A percentile compares a stretch with the other conserved stretches of the same genome.
Conservation (phyloP, 2,113 vertebrate species). For the Notiomystis cincta region DNA sequence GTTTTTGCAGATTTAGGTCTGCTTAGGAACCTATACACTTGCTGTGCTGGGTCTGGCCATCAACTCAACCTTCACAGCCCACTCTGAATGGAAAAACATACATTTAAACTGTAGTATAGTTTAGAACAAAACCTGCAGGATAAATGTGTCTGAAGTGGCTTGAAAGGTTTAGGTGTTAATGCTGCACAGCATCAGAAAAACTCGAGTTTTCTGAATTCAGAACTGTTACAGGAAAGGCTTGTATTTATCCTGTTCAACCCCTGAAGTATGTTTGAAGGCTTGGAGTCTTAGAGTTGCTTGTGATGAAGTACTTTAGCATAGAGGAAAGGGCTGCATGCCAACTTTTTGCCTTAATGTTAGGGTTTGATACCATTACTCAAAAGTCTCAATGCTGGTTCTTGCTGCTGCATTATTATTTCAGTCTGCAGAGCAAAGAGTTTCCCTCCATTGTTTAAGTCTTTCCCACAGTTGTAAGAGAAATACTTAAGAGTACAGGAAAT, state of each 20-base stretch:
- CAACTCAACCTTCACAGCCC: too few species aligned
- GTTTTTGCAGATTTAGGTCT: background rate
- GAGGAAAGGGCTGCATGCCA: background rate
- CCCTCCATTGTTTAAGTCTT: constrained; percentile 24
- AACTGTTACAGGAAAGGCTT: background rate
- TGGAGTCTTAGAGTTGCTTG: background rate
- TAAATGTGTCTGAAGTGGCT: background rate
- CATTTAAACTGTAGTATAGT: background rate
- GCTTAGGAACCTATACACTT: background rate
- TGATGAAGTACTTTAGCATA: background rate
- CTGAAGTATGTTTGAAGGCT: background rate
- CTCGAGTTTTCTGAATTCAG: background rate
- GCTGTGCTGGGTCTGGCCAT: background rate
- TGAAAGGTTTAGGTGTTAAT: background rate
- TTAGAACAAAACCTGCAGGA: background rate
- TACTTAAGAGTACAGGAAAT: constrained; percentile 15
- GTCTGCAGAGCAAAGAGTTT: background rate
- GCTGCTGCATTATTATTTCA: background rate
- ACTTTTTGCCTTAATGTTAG: background rate
- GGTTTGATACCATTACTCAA: background rate
- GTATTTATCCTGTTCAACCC: background rate
- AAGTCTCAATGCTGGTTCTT: background rate
- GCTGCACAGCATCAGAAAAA: background rate
- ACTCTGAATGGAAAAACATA: background rate
- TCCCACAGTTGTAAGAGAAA: background rate